These are phyloP conservation scores for Parapsyche elsis DNA, from an alignment of 1,140 invertebrate genomes.

Conservation along the genomic window DNA sequence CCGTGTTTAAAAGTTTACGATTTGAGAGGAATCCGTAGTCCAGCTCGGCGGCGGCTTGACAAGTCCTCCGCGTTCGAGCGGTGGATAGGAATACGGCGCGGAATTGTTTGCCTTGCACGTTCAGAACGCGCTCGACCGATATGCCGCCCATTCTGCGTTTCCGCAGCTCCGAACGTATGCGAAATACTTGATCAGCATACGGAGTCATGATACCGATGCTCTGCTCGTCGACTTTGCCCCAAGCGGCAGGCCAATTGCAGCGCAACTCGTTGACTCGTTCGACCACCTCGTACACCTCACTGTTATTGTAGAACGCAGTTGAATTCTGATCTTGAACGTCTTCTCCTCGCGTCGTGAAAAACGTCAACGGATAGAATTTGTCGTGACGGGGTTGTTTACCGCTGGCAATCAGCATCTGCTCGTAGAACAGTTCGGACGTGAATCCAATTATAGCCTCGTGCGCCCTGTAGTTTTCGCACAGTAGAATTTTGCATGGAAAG, in stretches of 20 bases:
- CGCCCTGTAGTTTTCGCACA: conserved; percentile 88
- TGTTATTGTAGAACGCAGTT: conserved; percentile 87
- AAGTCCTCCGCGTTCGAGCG: conserved; percentile 82
- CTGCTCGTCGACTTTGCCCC: conserved; percentile 80
- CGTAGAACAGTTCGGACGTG: conserved; percentile 87
- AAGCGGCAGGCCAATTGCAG: conserved; percentile 77
- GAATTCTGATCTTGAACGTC: conserved; percentile 84
- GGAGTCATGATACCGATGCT: conserved; percentile 88
- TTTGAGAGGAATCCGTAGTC: conserved; percentile 91
- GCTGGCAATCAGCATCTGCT: conserved; percentile 78
- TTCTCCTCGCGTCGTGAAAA: conserved; percentile 83
- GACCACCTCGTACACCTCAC: conserved; percentile 83
- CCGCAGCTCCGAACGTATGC: conserved; percentile 82
- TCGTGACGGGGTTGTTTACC: conserved; percentile 76
- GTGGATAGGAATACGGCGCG: conserved; percentile 87
- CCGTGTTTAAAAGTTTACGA: conserved; percentile 86
- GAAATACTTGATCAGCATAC: conserved; percentile 84
- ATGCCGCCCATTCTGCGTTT: conserved; percentile 80
- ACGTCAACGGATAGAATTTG: conserved; percentile 80
- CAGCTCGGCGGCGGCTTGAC: conserved; percentile 70
- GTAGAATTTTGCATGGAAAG: conserved; percentile 83
- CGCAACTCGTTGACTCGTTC: conserved; percentile 77
- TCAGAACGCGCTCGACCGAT: conserved; percentile 86
- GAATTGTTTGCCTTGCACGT: conserved; percentile 93
- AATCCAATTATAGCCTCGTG: conserved; percentile 85